Evolutionary conservation across 2,113 vertebrate genomes (phyloP).

Genomic region (Mesembrinibis cayennensis): DNA sequence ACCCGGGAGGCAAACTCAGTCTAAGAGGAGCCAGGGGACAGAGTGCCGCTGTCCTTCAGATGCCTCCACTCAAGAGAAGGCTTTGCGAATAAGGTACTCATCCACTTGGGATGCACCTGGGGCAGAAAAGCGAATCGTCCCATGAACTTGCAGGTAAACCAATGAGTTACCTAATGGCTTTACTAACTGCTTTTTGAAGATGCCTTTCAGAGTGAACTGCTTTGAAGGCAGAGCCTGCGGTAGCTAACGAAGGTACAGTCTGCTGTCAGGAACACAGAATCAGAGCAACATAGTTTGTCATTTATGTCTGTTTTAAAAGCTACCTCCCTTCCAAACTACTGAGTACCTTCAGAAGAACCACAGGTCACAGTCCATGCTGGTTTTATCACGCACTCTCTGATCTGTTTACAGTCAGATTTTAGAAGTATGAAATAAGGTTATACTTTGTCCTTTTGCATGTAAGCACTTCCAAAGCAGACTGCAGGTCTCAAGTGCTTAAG

Average conservation of each 20-base stretch:
- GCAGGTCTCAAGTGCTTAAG: not conserved
- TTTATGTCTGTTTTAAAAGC: not conserved
- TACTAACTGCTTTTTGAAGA: not conserved
- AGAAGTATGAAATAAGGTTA: not conserved
- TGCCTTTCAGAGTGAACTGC: not conserved
- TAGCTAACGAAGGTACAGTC: not conserved
- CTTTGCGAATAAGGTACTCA: rapidly evolving
- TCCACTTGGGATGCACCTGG: not conserved
- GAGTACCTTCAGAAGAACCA: not conserved
- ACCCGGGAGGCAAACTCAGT: rapidly evolving
- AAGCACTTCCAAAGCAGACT: not conserved
- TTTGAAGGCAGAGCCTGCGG: not conserved
- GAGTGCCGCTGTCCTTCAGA: not conserved
- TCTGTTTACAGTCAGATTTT: not conserved
- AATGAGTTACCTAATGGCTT: rapidly evolving
- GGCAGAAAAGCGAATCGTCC: not conserved
- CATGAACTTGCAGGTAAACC: not conserved
- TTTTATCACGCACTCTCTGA: not conserved
- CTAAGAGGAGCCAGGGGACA: not conserved
- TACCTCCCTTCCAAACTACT: not conserved
- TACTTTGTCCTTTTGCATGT: rapidly evolving
- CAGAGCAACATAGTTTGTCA: rapidly evolving
- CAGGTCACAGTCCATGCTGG: rapidly evolving
- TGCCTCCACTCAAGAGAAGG: not conserved
- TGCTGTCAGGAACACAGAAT: not conserved